Evolutionary conservation across 2,797 vertebrate species (phyloP).

Genomic region (Peromyscus attwateri): DNA sequence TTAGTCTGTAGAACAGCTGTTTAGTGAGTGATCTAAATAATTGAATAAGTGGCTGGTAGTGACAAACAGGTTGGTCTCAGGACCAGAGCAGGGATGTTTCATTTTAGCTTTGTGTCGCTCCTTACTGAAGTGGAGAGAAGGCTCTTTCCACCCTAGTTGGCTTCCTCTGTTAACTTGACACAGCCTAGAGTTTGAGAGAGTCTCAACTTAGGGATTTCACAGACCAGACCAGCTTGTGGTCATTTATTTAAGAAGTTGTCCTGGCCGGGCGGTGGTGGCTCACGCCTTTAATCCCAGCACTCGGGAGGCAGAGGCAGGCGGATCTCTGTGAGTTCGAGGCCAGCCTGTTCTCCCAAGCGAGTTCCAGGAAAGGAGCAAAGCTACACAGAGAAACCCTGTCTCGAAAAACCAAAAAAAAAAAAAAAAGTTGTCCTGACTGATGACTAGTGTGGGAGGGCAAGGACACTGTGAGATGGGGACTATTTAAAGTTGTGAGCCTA

Average conservation of each 20-base stretch:
- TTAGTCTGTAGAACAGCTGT: neutral
- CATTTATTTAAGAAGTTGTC: neutral
- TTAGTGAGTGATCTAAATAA: neutral
- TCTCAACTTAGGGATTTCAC: neutral
- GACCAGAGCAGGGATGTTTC: too few species aligned
- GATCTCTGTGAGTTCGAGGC: too few species aligned
- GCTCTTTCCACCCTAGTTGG: neutral
- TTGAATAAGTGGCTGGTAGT: neutral
- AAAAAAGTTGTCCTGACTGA: too few species aligned
- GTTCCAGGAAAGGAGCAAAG: too few species aligned
- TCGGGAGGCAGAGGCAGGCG: too few species aligned
- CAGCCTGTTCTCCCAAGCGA: too few species aligned
- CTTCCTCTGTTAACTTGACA: neutral
- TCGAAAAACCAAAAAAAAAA: too few species aligned
- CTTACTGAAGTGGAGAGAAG: neutral
- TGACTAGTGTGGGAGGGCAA: too few species aligned
- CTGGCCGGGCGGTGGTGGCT: too few species aligned
- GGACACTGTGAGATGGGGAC: neutral
- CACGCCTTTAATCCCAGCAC: too few species aligned
- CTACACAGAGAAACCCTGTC: too few species aligned
- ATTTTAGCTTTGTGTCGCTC: neutral
- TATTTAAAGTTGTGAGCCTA: neutral
- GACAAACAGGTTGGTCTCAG: neutral
- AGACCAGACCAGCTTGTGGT: neutral
- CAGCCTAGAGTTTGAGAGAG: neutral